Base-by-base conservation (phyloP, 30 jellyfish, hydroid and myxozoan genomes). In the Aurelia sp. region DNA sequence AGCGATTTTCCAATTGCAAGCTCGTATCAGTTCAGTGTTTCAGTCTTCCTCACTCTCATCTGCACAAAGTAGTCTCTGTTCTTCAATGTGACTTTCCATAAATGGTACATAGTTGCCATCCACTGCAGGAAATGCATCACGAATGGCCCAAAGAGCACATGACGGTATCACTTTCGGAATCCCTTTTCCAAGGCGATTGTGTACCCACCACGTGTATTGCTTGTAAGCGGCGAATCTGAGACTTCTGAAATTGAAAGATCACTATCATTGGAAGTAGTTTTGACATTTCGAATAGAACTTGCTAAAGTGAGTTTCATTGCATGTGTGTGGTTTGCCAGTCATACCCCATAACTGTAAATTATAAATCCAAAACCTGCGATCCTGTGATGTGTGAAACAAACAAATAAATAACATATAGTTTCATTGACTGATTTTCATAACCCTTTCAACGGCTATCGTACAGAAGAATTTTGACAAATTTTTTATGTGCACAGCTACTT, bases 201-300 rank as follows among this genome's bases (percentile, higher is more conserved):
- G 93, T 13, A 83, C 78, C 93, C 93, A 83, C 93, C 88, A 83
- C 41, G 93, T 72, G 63, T 41, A 83, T 77, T 83, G 93, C 44
- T 79, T 60, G 78, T 83, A 83, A 11, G 87, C 78, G 30, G 93
- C n/a, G n/a, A n/a, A n/a, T n/a, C n/a, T n/a, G n/a, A n/a, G n/a
- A n/a, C n/a, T n/a, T n/a, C n/a, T n/a, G n/a, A n/a, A n/a, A n/a
- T n/a, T n/a, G n/a, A n/a, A n/a, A n/a, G n/a, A n/a, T n/a, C n/a
- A n/a, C n/a, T n/a, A n/a, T n/a, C n/a, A n/a, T n/a, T n/a, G n/a
- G n/a, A n/a, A n/a, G n/a, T n/a, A n/a, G n/a, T n/a, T n/a, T n/a
- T n/a, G n/a, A n/a, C n/a, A n/a, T n/a, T n/a, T n/a, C n/a, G n/a
- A n/a, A n/a, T n/a, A n/a, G n/a, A n/a, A n/a, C n/a, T n/a, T n/a